Conservation (phyloP, 2,888 invertebrate species). For the Nezara viridula region DNA sequence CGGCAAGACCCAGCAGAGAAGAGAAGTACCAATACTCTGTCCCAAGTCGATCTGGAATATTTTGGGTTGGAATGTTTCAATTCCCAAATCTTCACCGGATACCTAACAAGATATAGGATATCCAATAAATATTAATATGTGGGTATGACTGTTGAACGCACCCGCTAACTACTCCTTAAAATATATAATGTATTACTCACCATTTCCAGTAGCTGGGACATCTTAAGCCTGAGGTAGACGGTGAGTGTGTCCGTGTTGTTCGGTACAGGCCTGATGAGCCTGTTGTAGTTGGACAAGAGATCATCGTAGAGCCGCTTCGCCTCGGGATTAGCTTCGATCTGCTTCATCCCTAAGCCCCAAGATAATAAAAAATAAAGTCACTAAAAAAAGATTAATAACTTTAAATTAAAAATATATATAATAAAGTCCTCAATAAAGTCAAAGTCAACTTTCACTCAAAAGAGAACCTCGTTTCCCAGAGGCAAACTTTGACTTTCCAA, state of each 20-base stretch:
- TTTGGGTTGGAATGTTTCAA: too few relatives aligned
- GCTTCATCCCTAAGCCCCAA: conserved; percentile 68
- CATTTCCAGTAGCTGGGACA: conserved; percentile 92
- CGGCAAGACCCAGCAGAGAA: too few relatives aligned
- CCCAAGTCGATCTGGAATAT: too few relatives aligned
- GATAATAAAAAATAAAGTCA: conserved; percentile 68
- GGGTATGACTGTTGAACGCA: too few relatives aligned
- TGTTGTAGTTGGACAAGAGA: conserved; percentile 94
- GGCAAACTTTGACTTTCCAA: too few relatives aligned
- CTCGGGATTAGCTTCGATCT: conserved; percentile 88
- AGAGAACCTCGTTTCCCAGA: too few relatives aligned
- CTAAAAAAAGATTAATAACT: neutral
- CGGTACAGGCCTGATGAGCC: conserved; percentile 92
- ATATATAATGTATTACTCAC: conserved; percentile 65
- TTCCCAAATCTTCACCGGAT: too few relatives aligned
- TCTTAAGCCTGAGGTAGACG: conserved; percentile 89
- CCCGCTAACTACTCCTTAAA: too few relatives aligned
- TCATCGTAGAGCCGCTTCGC: conserved; percentile 97
- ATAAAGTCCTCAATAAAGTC: neutral
- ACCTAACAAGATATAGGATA: too few relatives aligned
- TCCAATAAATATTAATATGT: too few relatives aligned
- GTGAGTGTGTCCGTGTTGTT: conserved; percentile 94
- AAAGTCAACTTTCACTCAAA: too few relatives aligned
- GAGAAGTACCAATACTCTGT: too few relatives aligned
- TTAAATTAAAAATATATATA: neutral